phyloP scores from a whole-genome alignment of 35 echinoderm and acorn worm genomes.

The Anneissia japonica region DNA sequence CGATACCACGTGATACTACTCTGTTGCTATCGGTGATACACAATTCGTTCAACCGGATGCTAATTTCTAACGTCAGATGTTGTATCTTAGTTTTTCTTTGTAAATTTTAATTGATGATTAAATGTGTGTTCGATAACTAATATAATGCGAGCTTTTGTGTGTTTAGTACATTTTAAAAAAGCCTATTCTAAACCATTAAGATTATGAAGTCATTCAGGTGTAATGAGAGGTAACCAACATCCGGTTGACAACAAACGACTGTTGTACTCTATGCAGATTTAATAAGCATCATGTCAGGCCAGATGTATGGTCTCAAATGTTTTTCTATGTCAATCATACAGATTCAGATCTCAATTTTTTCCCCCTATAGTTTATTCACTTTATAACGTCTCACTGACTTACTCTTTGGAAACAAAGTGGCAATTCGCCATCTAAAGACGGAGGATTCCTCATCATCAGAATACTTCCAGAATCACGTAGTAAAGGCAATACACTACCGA shows the following conservation, averaged over 20 bases:
- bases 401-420: constrained; percentile 88
- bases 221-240: too few relatives aligned
- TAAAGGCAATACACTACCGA: constrained; percentile 88
- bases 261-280: neutral
- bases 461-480: constrained; percentile 68
- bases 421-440: constrained; percentile 50
- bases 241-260: neutral
- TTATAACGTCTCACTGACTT: constrained; percentile 9
- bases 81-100: too few relatives aligned
- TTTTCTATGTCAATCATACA: neutral
- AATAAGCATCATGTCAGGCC: too few relatives aligned
- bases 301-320: too few relatives aligned
- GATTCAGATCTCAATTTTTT: neutral
- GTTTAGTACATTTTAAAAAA: neutral
- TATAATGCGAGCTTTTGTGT: too few relatives aligned
- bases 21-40: too few relatives aligned
- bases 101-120: too few relatives aligned
- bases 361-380: neutral
- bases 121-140: too few relatives aligned
- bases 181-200: neutral
- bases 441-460: constrained; percentile 95
- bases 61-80: too few relatives aligned
- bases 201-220: neutral
- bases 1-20: too few relatives aligned
- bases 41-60: too few relatives aligned